phyloP scores from a whole-genome alignment of 2,113 vertebrate species.

The Odobenus rosmarus region DNA sequence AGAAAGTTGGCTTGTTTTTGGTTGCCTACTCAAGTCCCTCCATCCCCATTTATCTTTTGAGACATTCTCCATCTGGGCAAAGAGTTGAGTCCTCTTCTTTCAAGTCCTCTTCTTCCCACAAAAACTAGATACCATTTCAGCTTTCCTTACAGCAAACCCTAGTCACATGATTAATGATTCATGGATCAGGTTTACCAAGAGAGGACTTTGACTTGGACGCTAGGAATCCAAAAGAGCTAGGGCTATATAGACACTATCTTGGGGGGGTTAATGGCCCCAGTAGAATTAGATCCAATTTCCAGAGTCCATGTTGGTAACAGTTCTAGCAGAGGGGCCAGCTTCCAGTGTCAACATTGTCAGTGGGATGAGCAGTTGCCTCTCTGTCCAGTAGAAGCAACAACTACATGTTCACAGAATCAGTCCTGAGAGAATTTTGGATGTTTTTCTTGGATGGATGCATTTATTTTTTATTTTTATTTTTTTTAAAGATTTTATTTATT shows the following conservation, averaged over 20 bases:
- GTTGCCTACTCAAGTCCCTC: background rate
- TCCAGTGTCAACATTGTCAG: background rate
- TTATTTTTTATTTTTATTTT: background rate
- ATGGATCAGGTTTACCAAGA: background rate
- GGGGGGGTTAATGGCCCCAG: background rate
- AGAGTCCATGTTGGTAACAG: background rate
- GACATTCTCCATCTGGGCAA: background rate
- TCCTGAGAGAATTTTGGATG: background rate
- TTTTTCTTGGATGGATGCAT: background rate
- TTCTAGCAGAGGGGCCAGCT: background rate
- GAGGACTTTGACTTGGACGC: background rate
- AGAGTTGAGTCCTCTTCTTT: background rate
- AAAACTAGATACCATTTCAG: background rate
- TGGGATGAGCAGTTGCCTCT: background rate
- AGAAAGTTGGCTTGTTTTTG: constrained; percentile 10
- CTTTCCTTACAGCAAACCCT: background rate
- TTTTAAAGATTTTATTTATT: too few relatives aligned
- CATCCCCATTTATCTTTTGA: background rate
- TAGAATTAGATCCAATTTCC: background rate
- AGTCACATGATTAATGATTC: background rate
- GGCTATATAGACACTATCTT: background rate
- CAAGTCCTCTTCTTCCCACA: background rate
- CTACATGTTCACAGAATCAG: background rate
- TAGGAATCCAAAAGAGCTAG: background rate
- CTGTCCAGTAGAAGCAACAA: background rate